Base-by-base conservation (phyloP, 2,113 vertebrate genomes). In the Pterophyllum scalare region DNA sequence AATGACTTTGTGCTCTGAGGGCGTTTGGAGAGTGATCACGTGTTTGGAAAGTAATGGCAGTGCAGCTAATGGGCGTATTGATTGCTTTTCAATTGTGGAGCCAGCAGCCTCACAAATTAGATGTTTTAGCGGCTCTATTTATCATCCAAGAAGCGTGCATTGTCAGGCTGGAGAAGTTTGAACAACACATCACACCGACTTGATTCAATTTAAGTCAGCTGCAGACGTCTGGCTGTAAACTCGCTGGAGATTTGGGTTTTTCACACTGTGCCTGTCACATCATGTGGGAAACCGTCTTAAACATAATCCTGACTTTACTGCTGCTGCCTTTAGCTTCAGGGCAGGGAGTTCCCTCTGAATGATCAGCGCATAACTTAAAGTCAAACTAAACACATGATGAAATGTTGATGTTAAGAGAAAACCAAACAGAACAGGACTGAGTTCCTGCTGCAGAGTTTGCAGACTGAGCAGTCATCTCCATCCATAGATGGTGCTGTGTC, bases 61-160 rank as follows among this genome's bases (percentile, higher is more conserved):
- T 14, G 67, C 64, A 89, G 87, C 89, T 93, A 94, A 94, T 93
- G 89, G 88, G 67, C 10, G 60, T 87, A 93, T 93, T 89, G 88
- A 94, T 94, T 87, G 81, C 74, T 79, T 91, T 89, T 90, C 85
- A 84, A 89, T 92, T 76, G 59, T 54, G 20, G 31, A 82, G 88
- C 83, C 83, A 76, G 83, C 81, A 81, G 83, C 75, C 77, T 86
- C 79, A 62, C 88, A 92, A 92, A 94, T 91, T 19, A 89, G 89
- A 91, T 80, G 81, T 87, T 91, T 92, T 84, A 93, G 91, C 82
- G 49, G 72, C 81, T 86, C 64, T 72, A 90, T 93, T 89, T 87
- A 89, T 93, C 86, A 93, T 81, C 61, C 19, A 13, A 49, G 77
- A 77, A 65, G 67, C 40, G 13, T 59, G 54, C 80, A 38, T 17